Conservation (phyloP, 2,113 vertebrate genomes). For the Carettochelys insculpta region DNA sequence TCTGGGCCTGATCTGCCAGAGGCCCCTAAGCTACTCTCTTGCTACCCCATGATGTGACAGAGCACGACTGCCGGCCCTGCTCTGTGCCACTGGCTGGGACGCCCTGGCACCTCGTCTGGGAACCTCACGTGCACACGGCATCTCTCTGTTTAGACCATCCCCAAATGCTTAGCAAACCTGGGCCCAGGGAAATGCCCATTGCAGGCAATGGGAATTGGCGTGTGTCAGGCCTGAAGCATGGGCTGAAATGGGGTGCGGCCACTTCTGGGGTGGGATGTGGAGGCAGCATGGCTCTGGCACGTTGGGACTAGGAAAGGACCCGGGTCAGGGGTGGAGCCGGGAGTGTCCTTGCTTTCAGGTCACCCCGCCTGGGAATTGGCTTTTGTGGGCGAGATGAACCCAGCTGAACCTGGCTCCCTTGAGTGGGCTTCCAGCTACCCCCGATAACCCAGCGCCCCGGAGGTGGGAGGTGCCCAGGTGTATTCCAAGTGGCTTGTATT, state of each 20-base stretch:
- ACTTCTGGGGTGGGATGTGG: not conserved
- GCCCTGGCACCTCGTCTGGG: not conserved
- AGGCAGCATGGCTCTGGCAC: fast-evolving
- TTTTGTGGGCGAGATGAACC: conserved; percentile 4
- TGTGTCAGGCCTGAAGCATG: not conserved
- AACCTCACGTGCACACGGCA: not conserved
- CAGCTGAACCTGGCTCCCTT: not conserved
- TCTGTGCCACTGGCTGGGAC: not conserved
- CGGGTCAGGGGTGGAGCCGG: not conserved
- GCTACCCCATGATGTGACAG: not conserved
- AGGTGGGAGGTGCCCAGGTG: not conserved
- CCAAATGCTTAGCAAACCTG: not conserved
- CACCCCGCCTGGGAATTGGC: conserved; percentile 12
- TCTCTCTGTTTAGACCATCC: not conserved
- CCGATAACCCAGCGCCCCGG: conserved; percentile 10
- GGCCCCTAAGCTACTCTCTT: not conserved
- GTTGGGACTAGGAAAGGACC: conserved; percentile 8
- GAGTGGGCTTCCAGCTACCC: conserved; percentile 6
- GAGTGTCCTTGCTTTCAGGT: not conserved
- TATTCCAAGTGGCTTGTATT: not conserved
- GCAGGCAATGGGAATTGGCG: not conserved
- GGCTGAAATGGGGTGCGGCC: not conserved
- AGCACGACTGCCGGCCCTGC: not conserved
- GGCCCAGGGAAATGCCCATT: not conserved
- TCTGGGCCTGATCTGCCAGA: no score